Evolutionary conservation across 2,888 invertebrate genomes (phyloP), one percentile per base, ranked within the genome.

Genomic region (Habrosyne pyritoides): DNA sequence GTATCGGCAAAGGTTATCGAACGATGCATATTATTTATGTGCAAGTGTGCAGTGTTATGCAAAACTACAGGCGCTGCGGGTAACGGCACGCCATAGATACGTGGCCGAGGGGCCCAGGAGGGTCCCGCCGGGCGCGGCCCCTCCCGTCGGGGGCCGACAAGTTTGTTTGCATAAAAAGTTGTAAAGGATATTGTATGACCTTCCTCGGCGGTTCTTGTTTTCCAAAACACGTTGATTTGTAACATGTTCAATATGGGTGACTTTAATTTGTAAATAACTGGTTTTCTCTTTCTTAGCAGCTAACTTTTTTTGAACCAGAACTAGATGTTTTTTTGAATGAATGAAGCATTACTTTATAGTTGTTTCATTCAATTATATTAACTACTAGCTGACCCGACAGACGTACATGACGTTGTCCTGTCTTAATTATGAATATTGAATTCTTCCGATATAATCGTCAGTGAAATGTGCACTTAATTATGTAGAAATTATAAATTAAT

Each of bases 51-150:
- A 42, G 36, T 42, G 18, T 64, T 64, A 69, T 63, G 68, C 63
- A 68, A 67, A 71, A 63, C 54, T 68, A 70, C 68, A 68, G 53
- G 49, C 51, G 42, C 47, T 54, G 51, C 60, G 54, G 55, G 64
- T 75, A 72, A 72, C 76, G 76, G 76, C 68, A 63, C 60, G 66
- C 67, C 64, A 63, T 72, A 66, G 61, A 64, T 65, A 62, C 64
- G 53, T 18, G 53, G 18, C 30, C 12, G 33, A 26, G 30, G 14
- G 53, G 30, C 46, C 54, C 33, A 5, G 33, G 33, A 18, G 36
- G 7, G 36, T 8, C 14, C 14, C 18, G 14, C 14, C 36, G 8
- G 36, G 7, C 14, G 36, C 36, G n/a, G n/a, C n/a, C n/a, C n/a
- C n/a, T n/a, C 24, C 8, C 8, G 18, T 1, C 36, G 36, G 18